Evolutionary conservation across 2,888 invertebrate genomes (phyloP).

Genomic region (Syrphus vitripennis): DNA sequence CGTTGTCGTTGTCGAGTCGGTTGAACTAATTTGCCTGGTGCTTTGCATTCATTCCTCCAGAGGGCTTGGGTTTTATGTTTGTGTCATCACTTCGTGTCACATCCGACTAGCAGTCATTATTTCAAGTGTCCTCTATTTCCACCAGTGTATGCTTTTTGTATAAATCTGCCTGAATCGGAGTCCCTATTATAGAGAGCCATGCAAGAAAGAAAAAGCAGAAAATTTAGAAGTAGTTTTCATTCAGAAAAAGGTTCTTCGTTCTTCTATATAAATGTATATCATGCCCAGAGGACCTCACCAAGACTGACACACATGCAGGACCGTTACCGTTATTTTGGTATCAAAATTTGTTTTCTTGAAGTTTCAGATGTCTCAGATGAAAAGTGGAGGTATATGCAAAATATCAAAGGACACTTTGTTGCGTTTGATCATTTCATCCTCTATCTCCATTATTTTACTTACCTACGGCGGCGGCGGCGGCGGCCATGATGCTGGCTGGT

Average conservation of each 20-base stretch:
- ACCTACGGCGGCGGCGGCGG: background rate
- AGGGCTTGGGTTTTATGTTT: slow-evolving; percentile 19
- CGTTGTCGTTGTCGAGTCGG: background rate
- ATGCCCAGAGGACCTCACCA: background rate
- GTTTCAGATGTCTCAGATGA: background rate
- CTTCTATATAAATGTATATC: too few species aligned
- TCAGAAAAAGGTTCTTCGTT: background rate
- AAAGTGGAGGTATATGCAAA: background rate
- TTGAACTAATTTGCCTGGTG: slow-evolving; percentile 36
- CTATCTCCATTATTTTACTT: background rate
- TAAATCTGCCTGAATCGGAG: slow-evolving; percentile 10
- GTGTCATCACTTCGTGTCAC: slow-evolving; percentile 57
- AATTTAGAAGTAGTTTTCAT: background rate
- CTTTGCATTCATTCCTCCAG: background rate
- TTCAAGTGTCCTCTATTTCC: slow-evolving; percentile 27
- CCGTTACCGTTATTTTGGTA: slow-evolving; percentile 10
- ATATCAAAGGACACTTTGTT: background rate
- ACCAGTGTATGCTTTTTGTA: slow-evolving; percentile 22
- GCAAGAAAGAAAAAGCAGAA: background rate
- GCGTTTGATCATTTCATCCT: background rate
- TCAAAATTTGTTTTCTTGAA: slow-evolving; percentile 33
- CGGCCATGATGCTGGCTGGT: background rate
- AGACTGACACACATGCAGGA: background rate
- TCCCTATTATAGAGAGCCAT: slow-evolving; percentile 26
- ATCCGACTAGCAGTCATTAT: slow-evolving; percentile 51